phyloP scores from a whole-genome alignment of 1,140 invertebrate genomes.

The Uloborus diversus region DNA sequence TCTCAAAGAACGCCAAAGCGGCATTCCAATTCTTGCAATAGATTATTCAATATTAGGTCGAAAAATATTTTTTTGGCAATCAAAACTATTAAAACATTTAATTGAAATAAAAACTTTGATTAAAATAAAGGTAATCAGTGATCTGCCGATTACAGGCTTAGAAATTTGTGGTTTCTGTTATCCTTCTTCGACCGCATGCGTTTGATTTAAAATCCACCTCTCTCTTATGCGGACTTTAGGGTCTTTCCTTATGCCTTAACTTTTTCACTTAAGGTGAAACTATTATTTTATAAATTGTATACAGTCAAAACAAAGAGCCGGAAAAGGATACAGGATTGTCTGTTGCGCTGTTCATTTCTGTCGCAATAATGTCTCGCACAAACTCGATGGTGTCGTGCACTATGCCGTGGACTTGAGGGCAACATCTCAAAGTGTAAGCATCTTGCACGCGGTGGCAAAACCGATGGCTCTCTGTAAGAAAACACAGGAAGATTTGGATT shows the following conservation, averaged over 20 bases:
- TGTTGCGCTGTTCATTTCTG: constrained; percentile 78
- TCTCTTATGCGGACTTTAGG: background rate
- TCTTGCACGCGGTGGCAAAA: constrained; percentile 79
- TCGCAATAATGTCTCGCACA: constrained; percentile 72
- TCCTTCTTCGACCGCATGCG: too few relatives aligned
- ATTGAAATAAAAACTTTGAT: too few relatives aligned
- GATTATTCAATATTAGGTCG: too few relatives aligned
- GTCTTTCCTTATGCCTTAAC: background rate
- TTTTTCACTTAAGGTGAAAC: background rate
- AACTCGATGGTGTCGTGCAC: constrained; percentile 78
- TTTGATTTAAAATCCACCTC: too few relatives aligned
- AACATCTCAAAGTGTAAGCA: constrained; percentile 78
- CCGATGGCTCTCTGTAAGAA: constrained; percentile 72
- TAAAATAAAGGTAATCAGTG: too few relatives aligned
- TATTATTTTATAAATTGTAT: background rate
- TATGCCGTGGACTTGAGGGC: constrained; percentile 76
- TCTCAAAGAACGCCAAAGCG: too few relatives aligned
- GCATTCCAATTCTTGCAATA: too few relatives aligned
- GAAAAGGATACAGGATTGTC: constrained; percentile 74
- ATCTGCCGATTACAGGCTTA: too few relatives aligned
- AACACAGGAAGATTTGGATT: background rate
- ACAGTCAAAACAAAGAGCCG: background rate
- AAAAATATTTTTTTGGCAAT: too few relatives aligned
- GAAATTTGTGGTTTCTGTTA: too few relatives aligned
- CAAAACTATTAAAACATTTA: too few relatives aligned